phyloP scores from a whole-genome alignment of 2,113 vertebrate genomes.

The Rhinogobius similis region DNA sequence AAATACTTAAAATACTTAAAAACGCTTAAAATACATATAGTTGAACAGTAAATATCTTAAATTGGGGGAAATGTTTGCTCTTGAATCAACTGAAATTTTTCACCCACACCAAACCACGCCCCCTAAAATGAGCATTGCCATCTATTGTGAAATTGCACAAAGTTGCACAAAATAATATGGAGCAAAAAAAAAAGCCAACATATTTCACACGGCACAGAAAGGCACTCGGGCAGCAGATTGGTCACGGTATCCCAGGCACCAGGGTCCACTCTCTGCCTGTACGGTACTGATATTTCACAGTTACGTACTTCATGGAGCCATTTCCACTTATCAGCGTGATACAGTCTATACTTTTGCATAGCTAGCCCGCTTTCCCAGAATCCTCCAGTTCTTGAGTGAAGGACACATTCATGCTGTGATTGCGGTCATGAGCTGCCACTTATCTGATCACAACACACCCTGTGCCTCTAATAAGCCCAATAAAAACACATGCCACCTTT shows the following conservation, averaged over 20 bases:
- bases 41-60: too few relatives aligned
- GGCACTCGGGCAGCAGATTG: background rate
- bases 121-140: too few relatives aligned
- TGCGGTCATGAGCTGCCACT: conserved; percentile 6
- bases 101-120: too few relatives aligned
- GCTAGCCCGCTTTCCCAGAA: background rate
- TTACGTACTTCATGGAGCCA: background rate
- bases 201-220: background rate
- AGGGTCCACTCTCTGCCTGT: background rate
- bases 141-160: background rate
- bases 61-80: too few relatives aligned
- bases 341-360: background rate
- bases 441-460: conserved; percentile 10
- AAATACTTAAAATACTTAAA: too few relatives aligned
- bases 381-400: background rate
- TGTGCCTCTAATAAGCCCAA: background rate
- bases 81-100: too few relatives aligned
- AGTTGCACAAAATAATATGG: background rate
- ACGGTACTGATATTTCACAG: background rate
- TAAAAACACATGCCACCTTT: background rate
- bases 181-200: background rate
- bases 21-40: too few relatives aligned
- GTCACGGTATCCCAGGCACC: background rate
- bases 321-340: background rate
- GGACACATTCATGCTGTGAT: conserved; percentile 7